phyloP scores from a whole-genome alignment of 2,888 invertebrate species.

The Meiosimyza decipiens region DNA sequence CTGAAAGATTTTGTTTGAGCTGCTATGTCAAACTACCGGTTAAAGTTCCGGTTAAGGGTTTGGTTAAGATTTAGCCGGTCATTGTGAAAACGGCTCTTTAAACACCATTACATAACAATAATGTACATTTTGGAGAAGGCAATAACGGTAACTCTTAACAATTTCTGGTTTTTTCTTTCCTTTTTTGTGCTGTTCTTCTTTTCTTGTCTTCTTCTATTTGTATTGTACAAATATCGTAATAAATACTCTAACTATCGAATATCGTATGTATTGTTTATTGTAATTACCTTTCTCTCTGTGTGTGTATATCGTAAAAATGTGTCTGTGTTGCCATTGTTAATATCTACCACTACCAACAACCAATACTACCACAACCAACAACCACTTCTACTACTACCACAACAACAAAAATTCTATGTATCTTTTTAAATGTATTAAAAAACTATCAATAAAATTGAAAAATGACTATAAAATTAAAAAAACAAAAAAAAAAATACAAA shows the following conservation, averaged over 20 bases:
- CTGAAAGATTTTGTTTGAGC: too few species aligned
- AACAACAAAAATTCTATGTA: constrained; percentile 15
- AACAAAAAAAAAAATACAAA: constrained; percentile 41
- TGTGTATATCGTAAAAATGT: constrained; percentile 1
- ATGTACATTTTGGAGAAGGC: constrained; percentile 17
- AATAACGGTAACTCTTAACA: constrained; percentile 37
- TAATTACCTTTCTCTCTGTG: constrained; percentile 2
- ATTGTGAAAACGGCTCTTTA: too few species aligned
- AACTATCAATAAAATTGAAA: constrained; percentile 10
- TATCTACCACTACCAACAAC: not conserved
- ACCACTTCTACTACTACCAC: not conserved
- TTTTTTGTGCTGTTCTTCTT: constrained; percentile 57
- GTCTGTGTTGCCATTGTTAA: too few species aligned
- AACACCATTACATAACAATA: too few species aligned
- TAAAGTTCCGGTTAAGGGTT: not conserved
- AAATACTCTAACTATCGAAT: constrained; percentile 10
- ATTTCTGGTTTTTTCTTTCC: constrained; percentile 58
- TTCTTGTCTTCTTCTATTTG: constrained; percentile 35
- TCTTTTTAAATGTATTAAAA: constrained; percentile 12
- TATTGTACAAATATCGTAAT: constrained; percentile 21
- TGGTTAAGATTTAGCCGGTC: not conserved
- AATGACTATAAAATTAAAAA: constrained; percentile 19
- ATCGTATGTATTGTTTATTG: constrained; percentile 4
- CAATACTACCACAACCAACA: constrained; percentile 1
- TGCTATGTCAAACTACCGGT: not conserved